These are phyloP conservation scores for Pantherophis alleghaniensis DNA, from an alignment of 2,797 vertebrate genomes.

Conservation along the genomic window DNA sequence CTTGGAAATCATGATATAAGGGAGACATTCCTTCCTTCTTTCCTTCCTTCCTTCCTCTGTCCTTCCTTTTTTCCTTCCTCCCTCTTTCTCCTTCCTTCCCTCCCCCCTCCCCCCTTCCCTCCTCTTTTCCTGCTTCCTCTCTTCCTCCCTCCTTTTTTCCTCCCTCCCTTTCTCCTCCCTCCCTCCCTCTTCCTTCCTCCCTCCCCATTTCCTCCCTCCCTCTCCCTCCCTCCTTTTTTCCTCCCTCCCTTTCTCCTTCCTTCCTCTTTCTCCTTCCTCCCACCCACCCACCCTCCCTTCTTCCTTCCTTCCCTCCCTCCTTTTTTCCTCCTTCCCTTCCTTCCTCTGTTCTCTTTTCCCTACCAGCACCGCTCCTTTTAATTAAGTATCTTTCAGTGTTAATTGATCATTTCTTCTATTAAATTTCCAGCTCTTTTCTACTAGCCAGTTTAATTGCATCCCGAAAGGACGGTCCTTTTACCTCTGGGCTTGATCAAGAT, in stretches of 20 bases:
- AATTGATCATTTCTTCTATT: conserved; percentile 43
- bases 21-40: background rate
- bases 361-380: conserved; percentile 21
- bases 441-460: conserved; percentile 15
- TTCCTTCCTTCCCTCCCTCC: no score
- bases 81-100: no score
- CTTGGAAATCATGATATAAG: background rate
- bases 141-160: background rate
- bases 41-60: background rate
- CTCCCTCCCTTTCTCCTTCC: accelerated
- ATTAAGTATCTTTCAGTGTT: conserved; percentile 37
- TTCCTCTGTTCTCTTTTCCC: background rate
- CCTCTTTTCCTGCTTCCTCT: background rate
- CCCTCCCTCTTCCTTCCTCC: no score
- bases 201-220: background rate
- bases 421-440: background rate
- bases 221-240: no score
- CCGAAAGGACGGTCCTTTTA: background rate
- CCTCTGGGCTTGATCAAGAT: background rate
- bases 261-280: accelerated
- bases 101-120: background rate
- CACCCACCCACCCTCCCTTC: accelerated
- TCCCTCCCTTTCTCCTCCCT: no score
- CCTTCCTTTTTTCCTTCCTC: no score
- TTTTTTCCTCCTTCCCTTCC: background rate